Conservation (phyloP, 2,797 vertebrate genomes). For the Hephaestus fuliginosus region DNA sequence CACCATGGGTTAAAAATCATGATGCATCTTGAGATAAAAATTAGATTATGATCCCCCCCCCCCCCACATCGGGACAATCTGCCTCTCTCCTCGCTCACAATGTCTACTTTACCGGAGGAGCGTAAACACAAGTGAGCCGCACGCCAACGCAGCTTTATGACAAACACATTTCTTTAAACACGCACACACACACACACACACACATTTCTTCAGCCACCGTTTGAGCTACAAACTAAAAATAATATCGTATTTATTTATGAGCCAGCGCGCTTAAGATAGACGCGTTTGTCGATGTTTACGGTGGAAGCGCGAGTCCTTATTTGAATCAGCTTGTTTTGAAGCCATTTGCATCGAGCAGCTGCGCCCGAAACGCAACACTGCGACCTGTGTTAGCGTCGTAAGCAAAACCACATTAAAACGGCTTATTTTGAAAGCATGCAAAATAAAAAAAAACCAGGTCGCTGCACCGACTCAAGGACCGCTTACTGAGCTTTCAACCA, state of each 20-base stretch:
- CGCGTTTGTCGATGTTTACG: not conserved
- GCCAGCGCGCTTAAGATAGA: not conserved
- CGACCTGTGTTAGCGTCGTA: not conserved
- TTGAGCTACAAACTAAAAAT: not conserved
- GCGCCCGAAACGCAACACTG: not conserved
- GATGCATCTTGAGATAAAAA: not conserved
- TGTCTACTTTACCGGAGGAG: not conserved
- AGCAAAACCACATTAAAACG: not conserved
- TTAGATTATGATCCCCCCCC: not conserved
- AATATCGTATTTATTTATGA: not conserved
- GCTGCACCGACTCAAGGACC: not conserved
- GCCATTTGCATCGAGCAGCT: constrained; percentile 7
- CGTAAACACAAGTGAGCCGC: constrained; percentile 12
- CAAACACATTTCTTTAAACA: constrained; percentile 14
- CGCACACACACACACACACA: not conserved
- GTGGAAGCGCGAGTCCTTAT: not conserved
- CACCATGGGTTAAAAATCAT: not conserved
- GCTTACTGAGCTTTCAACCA: not conserved
- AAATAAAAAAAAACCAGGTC: not conserved
- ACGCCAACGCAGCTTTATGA: constrained; percentile 9
- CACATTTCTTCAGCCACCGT: not conserved
- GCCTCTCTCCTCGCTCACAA: not conserved
- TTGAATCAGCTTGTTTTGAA: not conserved
- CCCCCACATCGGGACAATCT: not conserved
- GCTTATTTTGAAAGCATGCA: not conserved